A percentile compares a stretch with the other conserved stretches of the same genome.
phyloP scores from a whole-genome alignment of 2,113 vertebrate species.

The Actenoides lindsayi region DNA sequence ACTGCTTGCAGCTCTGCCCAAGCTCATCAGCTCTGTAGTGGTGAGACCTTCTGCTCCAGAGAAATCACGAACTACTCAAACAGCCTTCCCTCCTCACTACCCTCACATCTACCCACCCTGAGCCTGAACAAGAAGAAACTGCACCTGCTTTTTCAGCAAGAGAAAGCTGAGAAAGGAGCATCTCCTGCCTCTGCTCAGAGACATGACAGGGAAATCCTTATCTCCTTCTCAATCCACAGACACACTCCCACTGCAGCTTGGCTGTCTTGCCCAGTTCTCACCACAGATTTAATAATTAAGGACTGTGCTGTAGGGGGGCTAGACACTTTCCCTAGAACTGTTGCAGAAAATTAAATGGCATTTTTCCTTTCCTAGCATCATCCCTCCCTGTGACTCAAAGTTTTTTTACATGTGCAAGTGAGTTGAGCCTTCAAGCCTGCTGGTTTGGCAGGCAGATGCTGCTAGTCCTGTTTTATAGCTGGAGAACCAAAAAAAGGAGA shows the following conservation, averaged over 20 bases:
- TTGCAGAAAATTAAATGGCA: not conserved
- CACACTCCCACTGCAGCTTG: not conserved
- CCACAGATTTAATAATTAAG: not conserved
- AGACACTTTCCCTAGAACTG: not conserved
- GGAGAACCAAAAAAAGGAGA: not conserved
- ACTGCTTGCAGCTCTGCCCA: not conserved
- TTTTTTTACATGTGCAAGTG: not conserved
- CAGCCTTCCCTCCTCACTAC: not conserved
- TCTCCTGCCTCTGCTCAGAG: not conserved
- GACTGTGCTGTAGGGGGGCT: no score
- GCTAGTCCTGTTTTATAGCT: not conserved
- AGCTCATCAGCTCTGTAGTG: not conserved
- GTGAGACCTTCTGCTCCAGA: not conserved
- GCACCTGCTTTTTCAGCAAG: not conserved
- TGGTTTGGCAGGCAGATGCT: not conserved
- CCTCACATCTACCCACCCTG: not conserved
- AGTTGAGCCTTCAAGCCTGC: not conserved
- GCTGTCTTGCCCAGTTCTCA: not conserved
- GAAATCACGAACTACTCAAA: not conserved
- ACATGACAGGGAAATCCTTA: not conserved
- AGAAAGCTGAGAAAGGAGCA: not conserved
- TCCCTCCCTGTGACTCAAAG: not conserved
- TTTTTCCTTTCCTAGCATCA: not conserved
- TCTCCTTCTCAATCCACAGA: not conserved
- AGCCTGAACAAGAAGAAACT: not conserved